Percentiles rank a stretch among this genome's conserved stretches.
phyloP scores from a whole-genome alignment of 2,113 vertebrate species.

The Periophthalmus modestus region DNA sequence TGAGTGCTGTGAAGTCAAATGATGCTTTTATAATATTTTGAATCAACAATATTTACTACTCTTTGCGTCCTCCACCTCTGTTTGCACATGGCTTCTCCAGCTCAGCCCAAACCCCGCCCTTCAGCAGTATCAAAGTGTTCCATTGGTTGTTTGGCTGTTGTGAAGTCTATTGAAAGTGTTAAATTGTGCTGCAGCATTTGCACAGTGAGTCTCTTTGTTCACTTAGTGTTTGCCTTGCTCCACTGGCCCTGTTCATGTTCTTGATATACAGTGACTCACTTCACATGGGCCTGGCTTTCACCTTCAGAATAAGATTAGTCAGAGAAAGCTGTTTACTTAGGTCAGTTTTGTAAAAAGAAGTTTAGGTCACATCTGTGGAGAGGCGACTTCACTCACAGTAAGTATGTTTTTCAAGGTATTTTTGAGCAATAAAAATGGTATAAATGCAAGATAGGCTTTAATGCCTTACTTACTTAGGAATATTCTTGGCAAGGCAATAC shows the following conservation, averaged over 20 bases:
- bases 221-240: slow-evolving; percentile 50
- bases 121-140: background rate
- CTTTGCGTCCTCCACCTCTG: background rate
- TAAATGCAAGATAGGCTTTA: too few species aligned
- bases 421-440: too few species aligned
- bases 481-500: too few species aligned
- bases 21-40: background rate
- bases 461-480: too few species aligned
- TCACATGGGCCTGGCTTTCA: slow-evolving; percentile 30
- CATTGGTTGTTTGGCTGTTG: background rate
- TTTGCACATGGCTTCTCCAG: background rate
- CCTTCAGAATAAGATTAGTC: slow-evolving; percentile 59
- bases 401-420: too few species aligned
- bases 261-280: slow-evolving; percentile 60
- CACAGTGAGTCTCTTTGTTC: slow-evolving; percentile 61
- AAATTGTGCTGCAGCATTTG: slow-evolving; percentile 30
- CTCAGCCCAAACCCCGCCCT: slow-evolving; percentile 1
- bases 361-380: too few species aligned
- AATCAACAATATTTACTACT: background rate
- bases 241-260: slow-evolving; percentile 29
- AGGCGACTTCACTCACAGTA: too few species aligned
- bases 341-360: background rate
- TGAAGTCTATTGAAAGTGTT: slow-evolving; percentile 3
- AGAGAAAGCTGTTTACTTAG: slow-evolving; percentile 17
- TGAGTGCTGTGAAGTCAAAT: background rate